Percentiles rank a stretch among this genome's conserved stretches.
These are phyloP conservation scores for Syritta pipiens DNA, from an alignment of 2,888 invertebrate species.

Conservation along the genomic window DNA sequence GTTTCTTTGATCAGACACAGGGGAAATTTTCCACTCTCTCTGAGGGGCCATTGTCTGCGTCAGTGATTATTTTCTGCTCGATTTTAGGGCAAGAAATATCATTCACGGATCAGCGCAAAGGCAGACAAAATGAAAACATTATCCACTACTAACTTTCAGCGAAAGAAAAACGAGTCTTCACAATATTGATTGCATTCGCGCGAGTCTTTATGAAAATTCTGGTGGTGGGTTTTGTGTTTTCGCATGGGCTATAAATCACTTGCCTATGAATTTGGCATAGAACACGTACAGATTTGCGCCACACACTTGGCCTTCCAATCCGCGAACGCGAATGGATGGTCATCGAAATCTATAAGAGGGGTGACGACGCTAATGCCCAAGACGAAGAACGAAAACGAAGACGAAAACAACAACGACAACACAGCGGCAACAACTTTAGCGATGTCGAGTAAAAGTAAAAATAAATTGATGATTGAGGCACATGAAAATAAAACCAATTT, in stretches of 20 bases:
- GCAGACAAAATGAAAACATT: slow-evolving; percentile 25
- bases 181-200: slow-evolving; percentile 54
- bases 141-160: slow-evolving; percentile 32
- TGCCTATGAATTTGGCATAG: slow-evolving; percentile 51
- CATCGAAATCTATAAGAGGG: slow-evolving; percentile 25
- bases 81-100: slow-evolving; percentile 6
- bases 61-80: slow-evolving; percentile 1
- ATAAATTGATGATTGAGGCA: slow-evolving; percentile 59
- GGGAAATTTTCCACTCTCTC: slow-evolving; percentile 57
- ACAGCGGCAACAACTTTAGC: too few relatives aligned
- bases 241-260: slow-evolving; percentile 36
- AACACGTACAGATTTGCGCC: slow-evolving; percentile 53
- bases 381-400: too few relatives aligned
- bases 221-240: slow-evolving; percentile 48
- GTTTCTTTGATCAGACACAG: slow-evolving; percentile 6
- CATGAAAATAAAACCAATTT: slow-evolving; percentile 21
- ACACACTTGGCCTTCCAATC: slow-evolving; percentile 66
- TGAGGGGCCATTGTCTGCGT: too few relatives aligned
- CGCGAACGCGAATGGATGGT: slow-evolving; percentile 10
- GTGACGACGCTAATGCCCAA: too few relatives aligned
- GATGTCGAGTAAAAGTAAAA: slow-evolving; percentile 40
- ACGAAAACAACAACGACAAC: too few relatives aligned
- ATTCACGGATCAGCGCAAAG: too few relatives aligned
- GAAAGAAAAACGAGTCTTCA: slow-evolving; percentile 38
- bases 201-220: neutral